Conservation (phyloP, 2,888 invertebrate species). For the Orgyia antiqua region DNA sequence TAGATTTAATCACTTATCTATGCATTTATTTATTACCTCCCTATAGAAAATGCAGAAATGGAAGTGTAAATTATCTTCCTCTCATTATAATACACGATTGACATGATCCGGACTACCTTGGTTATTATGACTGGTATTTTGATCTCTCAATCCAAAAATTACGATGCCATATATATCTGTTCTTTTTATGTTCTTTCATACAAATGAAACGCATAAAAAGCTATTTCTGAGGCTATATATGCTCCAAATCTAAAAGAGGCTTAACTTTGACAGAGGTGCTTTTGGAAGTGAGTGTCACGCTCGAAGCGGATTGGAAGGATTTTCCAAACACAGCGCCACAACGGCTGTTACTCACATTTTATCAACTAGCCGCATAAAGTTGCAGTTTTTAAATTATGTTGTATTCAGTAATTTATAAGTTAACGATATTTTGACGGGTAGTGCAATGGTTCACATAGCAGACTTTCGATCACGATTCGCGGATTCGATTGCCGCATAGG, state of each 20-base stretch:
- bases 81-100: no score
- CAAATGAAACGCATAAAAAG: constrained; percentile 28
- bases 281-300: constrained; percentile 38
- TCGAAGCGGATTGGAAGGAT: constrained; percentile 45
- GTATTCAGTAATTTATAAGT: constrained; percentile 1
- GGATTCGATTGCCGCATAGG: no score
- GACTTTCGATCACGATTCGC: no score
- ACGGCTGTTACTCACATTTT: constrained; percentile 34
- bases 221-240: constrained; percentile 36
- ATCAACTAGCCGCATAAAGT: constrained; percentile 30
- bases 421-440: background rate
- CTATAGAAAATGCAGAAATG: no score
- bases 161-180: no score
- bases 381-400: constrained; percentile 33
- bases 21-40: no score
- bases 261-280: constrained; percentile 42
- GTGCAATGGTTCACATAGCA: background rate
- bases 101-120: no score
- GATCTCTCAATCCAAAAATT: background rate
- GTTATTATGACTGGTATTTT: no score
- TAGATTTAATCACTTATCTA: no score
- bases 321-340: constrained; percentile 44
- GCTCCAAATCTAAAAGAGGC: constrained; percentile 40
- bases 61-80: no score
- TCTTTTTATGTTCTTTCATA: constrained; percentile 14